A percentile compares a stretch with the other conserved stretches of the same genome.
Conservation (phyloP, 2,888 invertebrate genomes). For the Heteropelma amictum region DNA sequence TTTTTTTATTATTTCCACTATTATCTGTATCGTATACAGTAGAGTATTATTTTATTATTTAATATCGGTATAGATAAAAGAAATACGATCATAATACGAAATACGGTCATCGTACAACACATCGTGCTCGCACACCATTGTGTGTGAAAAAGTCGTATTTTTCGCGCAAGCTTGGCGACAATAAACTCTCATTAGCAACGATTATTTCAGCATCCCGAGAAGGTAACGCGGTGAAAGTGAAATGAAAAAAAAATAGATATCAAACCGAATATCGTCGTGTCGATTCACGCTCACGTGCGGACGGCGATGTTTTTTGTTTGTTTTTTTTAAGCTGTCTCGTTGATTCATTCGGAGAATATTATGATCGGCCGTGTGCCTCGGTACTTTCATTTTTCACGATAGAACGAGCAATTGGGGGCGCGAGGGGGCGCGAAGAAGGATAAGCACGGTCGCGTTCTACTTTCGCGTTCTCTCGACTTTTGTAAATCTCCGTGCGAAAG, state of each 20-base stretch:
- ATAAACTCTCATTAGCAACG: too few species aligned
- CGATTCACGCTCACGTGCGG: neutral
- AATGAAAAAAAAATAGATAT: neutral
- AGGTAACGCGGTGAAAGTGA: slow-evolving; percentile 14
- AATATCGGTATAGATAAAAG: too few species aligned
- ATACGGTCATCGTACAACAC: too few species aligned
- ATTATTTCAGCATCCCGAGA: too few species aligned
- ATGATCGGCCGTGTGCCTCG: neutral
- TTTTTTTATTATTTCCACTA: too few species aligned
- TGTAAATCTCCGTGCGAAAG: slow-evolving; percentile 1
- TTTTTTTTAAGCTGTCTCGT: slow-evolving; percentile 26
- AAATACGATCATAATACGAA: too few species aligned
- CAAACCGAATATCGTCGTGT: neutral
- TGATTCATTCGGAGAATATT: slow-evolving; percentile 45
- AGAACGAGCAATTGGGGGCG: slow-evolving; percentile 53
- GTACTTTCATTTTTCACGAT: slow-evolving; percentile 59
- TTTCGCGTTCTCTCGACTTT: slow-evolving; percentile 41
- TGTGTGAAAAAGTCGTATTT: too few species aligned
- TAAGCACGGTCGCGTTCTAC: slow-evolving; percentile 36
- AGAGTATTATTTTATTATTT: too few species aligned
- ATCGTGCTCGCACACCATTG: too few species aligned
- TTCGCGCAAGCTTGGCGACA: too few species aligned
- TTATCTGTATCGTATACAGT: too few species aligned
- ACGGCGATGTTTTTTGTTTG: neutral
- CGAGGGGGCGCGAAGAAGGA: neutral